These are phyloP conservation scores for Iphiclides podalirius DNA, from an alignment of 2,888 invertebrate genomes.

Conservation along the genomic window DNA sequence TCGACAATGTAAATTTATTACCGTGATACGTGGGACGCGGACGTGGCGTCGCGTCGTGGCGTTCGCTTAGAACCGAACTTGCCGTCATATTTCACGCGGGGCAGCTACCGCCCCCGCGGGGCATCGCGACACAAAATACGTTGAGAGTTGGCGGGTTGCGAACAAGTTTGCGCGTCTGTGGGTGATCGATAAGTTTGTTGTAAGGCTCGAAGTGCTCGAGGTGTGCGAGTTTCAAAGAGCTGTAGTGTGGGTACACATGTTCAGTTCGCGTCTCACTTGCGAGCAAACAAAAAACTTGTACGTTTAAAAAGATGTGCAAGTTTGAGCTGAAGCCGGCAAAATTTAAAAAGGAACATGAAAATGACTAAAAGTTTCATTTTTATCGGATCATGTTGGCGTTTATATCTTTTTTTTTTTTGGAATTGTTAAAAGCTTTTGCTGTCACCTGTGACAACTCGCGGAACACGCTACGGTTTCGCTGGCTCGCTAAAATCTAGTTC, in stretches of 20 bases:
- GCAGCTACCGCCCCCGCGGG: no score
- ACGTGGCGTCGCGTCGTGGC: constrained; percentile 14
- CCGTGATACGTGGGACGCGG: constrained; percentile 18
- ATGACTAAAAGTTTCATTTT: background rate
- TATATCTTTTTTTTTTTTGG: no score
- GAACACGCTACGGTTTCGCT: no score
- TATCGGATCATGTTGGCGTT: background rate
- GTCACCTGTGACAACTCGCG: no score
- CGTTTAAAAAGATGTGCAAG: background rate
- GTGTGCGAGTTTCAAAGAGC: background rate
- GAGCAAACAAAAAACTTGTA: background rate
- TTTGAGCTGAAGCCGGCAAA: background rate
- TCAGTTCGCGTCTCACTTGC: background rate
- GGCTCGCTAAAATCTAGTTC: no score
- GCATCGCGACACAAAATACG: constrained; percentile 26
- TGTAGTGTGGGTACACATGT: background rate
- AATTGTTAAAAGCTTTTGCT: no score
- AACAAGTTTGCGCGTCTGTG: constrained; percentile 37
- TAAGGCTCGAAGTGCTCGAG: constrained; percentile 6
- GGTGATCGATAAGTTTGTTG: constrained; percentile 37
- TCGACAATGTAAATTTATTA: constrained; percentile 23
- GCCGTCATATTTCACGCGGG: constrained; percentile 26
- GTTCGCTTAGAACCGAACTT: constrained; percentile 26
- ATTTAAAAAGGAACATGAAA: background rate
- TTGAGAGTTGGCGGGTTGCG: constrained; percentile 36